Evolutionary conservation across 2,888 invertebrate species (phyloP).

Genomic region (Pegoplata infirma): DNA sequence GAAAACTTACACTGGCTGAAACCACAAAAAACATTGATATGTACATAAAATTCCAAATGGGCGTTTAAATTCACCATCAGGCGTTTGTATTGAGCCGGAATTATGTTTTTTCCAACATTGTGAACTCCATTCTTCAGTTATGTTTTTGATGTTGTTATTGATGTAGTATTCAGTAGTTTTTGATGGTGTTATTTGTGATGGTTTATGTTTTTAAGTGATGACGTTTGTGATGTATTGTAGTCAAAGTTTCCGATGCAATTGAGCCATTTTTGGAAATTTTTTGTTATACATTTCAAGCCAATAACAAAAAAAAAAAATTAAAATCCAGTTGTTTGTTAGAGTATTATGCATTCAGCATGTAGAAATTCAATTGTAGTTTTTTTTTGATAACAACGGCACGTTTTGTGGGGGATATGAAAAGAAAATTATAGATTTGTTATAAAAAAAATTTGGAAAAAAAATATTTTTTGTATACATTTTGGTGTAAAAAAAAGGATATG

Average conservation of each 20-base stretch:
- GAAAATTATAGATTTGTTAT: constrained; percentile 16
- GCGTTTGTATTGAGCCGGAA: constrained; percentile 75
- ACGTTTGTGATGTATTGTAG: constrained; percentile 26
- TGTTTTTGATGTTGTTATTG: neutral
- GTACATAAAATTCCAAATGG: constrained; percentile 77
- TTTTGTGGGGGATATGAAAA: constrained; percentile 38
- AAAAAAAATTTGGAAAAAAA: neutral
- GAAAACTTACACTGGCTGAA: constrained; percentile 76
- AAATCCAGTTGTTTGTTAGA: constrained; percentile 54
- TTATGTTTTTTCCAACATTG: constrained; percentile 77
- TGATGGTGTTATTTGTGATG: constrained; percentile 9
- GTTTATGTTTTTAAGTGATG: constrained; percentile 24
- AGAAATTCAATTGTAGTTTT: constrained; percentile 35
- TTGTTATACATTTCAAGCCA: constrained; percentile 39
- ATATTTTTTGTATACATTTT: neutral
- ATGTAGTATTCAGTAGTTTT: constrained; percentile 12
- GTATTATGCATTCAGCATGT: constrained; percentile 30
- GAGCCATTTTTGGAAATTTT: too few species aligned
- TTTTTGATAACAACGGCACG: constrained; percentile 52
- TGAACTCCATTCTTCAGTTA: constrained; percentile 72
- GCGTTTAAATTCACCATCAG: constrained; percentile 76
- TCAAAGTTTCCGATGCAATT: too few species aligned
- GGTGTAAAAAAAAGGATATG: neutral
- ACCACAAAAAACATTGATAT: constrained; percentile 76
- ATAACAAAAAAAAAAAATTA: constrained; percentile 55